Evolutionary conservation across 2,113 vertebrate species (phyloP), one percentile per base, ranked within the genome.

Genomic region (Columba janthina): DNA sequence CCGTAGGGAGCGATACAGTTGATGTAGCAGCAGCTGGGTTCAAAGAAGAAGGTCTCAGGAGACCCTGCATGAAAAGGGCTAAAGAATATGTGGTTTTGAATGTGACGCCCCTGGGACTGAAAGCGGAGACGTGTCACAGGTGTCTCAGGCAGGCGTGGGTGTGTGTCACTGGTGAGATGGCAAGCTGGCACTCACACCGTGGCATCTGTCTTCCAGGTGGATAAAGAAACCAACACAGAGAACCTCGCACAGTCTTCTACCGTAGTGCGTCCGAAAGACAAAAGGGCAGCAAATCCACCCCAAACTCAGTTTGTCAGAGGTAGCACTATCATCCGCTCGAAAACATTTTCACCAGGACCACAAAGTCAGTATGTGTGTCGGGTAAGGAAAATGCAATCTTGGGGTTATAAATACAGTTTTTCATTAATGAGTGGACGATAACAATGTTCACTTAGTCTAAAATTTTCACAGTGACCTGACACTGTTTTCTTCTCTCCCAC

Each of bases 351-450:
- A 18, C 99, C 99, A 0, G 99, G 99, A 92, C 99, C 99, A 16
- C 99, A 99, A 97, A 99, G 99, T 98, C 99, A 99, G 82, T 99
- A 99, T 24, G 98, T 99, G 94, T 99, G 99, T 97, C 98, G 99
- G 98, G 99, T 99, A 98, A 98, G 97, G 84, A 87, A 75, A 64
- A 6, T 4, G 18, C 13, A 58, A 4, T 9, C 58, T 29, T 56
- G 36, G 31, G 25, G n/a, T 71, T 50, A 6, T 21, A 13, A 42
- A 31, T 22, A 61, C 20, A 72, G 28, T 0, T 15, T 84, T 72
- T 54, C 12, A 11, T 17, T 54, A 65, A 29, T 13, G 26, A 70
- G 57, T 56, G 24, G 16, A 4, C 22, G 12, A 8, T 58, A 9
- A 2, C 50, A 12, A 0, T 6, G 11, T 58, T 88, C 66, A 14